Base-by-base conservation (phyloP, 64 coral and sea anemone genomes). In the Stichodactyla mertensii region DNA sequence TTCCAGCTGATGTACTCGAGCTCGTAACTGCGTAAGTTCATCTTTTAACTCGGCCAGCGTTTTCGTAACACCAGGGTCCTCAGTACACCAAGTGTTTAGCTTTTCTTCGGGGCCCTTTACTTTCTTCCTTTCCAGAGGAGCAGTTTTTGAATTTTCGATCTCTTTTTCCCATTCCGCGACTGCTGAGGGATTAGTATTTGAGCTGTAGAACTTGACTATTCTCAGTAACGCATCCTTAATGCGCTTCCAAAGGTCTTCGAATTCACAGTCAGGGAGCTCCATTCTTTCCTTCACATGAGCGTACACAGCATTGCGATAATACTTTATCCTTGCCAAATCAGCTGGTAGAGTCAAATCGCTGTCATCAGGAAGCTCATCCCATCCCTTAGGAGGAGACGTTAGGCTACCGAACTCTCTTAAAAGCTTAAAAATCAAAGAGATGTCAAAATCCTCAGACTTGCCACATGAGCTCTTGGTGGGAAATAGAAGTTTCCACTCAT, bases 401-500 rank as follows among this genome's bases (percentile, higher is more conserved):
- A 87, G 54, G 19, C 52, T 22, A 18, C 66, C 55, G 24, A 87
- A 19, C 59, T 87, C 70, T 55, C 70, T 87, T 0, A 87, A 14
- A 26, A 87, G 70, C 24, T 57, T 87, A 10, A 55, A 87, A 22
- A 87, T 56, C 64, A 87, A 87, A 28, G 52, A 57, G 55, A 87
- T 78, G 54, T 87, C 86, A 22, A 55, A 87, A 11, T 77, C 52
- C 4, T 26, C 45, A 22, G 86, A 87, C 13, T 23, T 57, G 16
- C 86, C 86, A 78, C 57, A 87, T n/a, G 64, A 7, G 6, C 16
- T 69, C 7, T 6, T 6, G 7, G 64, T 69, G 16, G 64, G 64
- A 22, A 69, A 69, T 20, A 69, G n/a, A 23, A 20, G 1, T 7
- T 69, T 22, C 64, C 64, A 69, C n/a, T 69, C 36, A 45, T 45